Conservation (phyloP, 2,113 vertebrate genomes). For the Tichodroma muraria region DNA sequence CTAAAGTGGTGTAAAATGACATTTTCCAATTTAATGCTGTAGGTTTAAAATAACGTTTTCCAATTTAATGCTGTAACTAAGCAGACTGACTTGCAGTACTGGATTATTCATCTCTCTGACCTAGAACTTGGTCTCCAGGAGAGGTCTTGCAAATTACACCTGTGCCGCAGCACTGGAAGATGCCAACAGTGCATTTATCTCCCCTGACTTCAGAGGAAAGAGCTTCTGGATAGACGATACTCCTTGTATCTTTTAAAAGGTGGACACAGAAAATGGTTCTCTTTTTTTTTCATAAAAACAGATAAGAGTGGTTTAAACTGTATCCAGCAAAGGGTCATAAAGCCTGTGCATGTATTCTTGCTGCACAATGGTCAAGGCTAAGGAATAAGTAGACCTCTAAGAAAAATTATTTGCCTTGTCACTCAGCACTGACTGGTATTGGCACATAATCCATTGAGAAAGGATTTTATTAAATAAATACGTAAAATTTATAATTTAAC, state of each 20-base stretch:
- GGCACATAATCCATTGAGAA: neutral
- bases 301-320: neutral
- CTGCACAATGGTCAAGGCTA: neutral
- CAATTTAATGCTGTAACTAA: neutral
- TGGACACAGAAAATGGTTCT: neutral
- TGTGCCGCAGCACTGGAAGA: neutral
- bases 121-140: neutral
- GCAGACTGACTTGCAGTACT: neutral
- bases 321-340: neutral
- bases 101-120: neutral
- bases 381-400: neutral
- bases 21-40: neutral
- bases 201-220: neutral
- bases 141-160: neutral
- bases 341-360: neutral
- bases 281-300: neutral
- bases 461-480: neutral
- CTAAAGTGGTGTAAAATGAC: neutral
- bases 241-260: neutral
- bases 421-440: neutral
- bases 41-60: neutral
- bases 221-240: neutral
- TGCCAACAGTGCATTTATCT: neutral
- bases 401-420: neutral
- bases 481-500: neutral